Evolutionary conservation across 2,797 vertebrate genomes (phyloP).

Genomic region (Kryptopterus vitreolus): DNA sequence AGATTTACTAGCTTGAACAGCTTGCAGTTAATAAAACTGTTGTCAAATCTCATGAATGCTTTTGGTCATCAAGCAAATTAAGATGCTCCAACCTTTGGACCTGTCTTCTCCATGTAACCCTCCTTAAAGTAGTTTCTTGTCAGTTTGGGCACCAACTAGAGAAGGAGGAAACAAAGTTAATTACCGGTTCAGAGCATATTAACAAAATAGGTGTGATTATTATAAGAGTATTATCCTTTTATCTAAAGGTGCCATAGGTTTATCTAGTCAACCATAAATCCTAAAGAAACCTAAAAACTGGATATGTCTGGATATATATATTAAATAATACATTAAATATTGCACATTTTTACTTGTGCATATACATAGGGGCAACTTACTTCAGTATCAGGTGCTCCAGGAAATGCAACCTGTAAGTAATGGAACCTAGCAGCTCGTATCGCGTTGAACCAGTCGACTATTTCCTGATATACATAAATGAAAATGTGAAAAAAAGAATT

Average conservation of each 20-base stretch:
- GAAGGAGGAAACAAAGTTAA: constrained; percentile 32
- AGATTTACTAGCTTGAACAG: not conserved
- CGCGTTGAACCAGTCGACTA: constrained; percentile 96
- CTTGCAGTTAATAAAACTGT: not conserved
- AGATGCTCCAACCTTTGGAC: constrained; percentile 84
- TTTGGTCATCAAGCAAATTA: not conserved
- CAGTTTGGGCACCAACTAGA: constrained; percentile 92
- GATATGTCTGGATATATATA: not conserved
- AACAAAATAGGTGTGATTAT: no score
- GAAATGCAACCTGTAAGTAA: constrained; percentile 96
- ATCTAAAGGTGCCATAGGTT: no score
- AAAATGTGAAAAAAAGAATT: not conserved
- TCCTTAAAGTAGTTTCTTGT: constrained; percentile 97
- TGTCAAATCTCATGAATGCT: not conserved
- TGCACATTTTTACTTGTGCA: not conserved
- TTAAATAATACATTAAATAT: not conserved
- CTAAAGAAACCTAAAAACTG: constrained; percentile 18
- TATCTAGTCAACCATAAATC: constrained; percentile 21
- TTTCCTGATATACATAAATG: constrained; percentile 77
- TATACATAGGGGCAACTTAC: constrained; percentile 70
- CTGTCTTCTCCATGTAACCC: constrained; percentile 97
- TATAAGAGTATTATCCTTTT: no score
- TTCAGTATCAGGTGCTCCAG: constrained; percentile 85
- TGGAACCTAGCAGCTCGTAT: constrained; percentile 96
- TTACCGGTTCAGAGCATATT: constrained; percentile 8